Conservation (phyloP, 2,797 vertebrate genomes). For the Natrix natrix region DNA sequence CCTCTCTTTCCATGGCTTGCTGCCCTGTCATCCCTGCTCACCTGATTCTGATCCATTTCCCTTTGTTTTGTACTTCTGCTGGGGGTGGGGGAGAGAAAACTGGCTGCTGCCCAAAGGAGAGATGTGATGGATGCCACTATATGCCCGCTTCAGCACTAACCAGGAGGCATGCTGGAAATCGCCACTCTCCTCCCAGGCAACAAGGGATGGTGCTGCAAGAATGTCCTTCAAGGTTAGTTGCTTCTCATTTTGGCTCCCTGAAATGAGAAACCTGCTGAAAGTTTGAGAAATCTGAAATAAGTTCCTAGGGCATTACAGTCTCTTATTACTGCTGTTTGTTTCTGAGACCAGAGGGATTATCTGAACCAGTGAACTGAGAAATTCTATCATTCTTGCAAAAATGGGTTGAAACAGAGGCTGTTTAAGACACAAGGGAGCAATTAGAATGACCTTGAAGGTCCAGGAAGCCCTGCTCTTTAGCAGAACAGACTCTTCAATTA, state of each 20-base stretch:
- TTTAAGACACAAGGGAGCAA: conserved; percentile 24
- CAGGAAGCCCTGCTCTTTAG: not conserved
- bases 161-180: not conserved
- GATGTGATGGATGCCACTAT: not conserved
- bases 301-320: conserved; percentile 39
- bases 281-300: conserved; percentile 43
- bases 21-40: not conserved
- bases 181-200: not conserved
- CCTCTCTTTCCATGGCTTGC: not conserved
- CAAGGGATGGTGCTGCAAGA: conserved; percentile 19
- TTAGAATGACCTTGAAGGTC: conserved; percentile 40
- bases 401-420: conserved; percentile 32
- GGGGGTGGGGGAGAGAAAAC: not conserved
- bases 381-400: conserved; percentile 43
- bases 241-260: conserved; percentile 28
- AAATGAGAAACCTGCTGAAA: conserved; percentile 47
- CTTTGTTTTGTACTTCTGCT: not conserved
- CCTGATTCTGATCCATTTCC: not conserved
- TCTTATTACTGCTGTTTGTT: conserved; percentile 46
- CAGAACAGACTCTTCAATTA: not conserved
- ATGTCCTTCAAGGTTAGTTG: conserved; percentile 46
- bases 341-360: conserved; percentile 45
- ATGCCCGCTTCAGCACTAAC: not conserved
- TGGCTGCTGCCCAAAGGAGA: not conserved
- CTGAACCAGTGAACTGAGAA: conserved; percentile 46